Evolutionary conservation across 1,140 invertebrate species (phyloP), one percentile per base, ranked within the genome.

Genomic region (Saccostrea cuccullata): DNA sequence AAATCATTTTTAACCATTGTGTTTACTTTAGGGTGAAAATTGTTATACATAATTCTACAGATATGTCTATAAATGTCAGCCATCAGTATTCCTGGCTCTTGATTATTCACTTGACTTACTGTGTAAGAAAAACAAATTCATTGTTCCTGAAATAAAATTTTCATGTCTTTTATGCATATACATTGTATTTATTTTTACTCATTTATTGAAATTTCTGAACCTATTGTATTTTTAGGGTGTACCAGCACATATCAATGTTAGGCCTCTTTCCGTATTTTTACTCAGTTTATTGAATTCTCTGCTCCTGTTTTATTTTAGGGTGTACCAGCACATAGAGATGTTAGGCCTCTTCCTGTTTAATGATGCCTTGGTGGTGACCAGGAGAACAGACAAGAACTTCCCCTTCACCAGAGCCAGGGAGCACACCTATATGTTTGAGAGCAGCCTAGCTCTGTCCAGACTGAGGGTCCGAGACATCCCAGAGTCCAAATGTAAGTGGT

Each of bases 321-420:
- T 91, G 5, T 94, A 93, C 87, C 92, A 92, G 82, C 89, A 93
- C 30, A 89, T 92, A 23, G 93, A 92, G 87, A 93, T 89, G 70
- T 77, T 94, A 13, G 93, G 93, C 0, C 82, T 94, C 58, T 93
- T 92, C 86, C 90, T 94, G 85, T 94, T 93, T 88, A 94, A 94
- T 82, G 93, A 94, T 85, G 91, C 92, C 17, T 73, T 94, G 85
- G 89, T 94, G 67, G 90, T 94, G 26, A 93, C 93, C 11, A 60
- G 91, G 58, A 86, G 93, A 60, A 93, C 92, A 40, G 90, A 91
- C 60, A 92, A 90, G 86, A 91, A 93, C 82, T 92, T 91, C 64
- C 92, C 93, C 30, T 94, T 93, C 87, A 92, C 90, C 17, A 90
- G 92, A 1, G 91, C 90, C 23, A 86, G 91, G 12, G 92, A 93